A percentile compares a stretch with the other conserved stretches of the same genome.
These are phyloP conservation scores for Heliconius erato DNA, from an alignment of 2,888 invertebrate species.

Conservation along the genomic window DNA sequence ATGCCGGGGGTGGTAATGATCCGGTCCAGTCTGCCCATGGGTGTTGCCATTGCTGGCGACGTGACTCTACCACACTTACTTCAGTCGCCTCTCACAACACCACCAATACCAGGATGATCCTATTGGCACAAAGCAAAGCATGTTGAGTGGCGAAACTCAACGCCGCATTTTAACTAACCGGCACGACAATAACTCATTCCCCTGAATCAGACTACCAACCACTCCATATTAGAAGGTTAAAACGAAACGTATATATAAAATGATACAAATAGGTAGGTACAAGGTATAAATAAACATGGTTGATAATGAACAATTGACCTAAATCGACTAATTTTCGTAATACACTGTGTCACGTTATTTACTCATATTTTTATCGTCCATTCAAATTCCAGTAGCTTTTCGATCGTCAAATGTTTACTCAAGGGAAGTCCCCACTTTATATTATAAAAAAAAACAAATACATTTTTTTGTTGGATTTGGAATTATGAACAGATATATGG, in stretches of 20 bases:
- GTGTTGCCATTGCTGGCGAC: too few species aligned
- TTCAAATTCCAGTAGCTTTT: slow-evolving; percentile 7
- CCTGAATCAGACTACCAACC: neutral
- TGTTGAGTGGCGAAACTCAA: too few species aligned
- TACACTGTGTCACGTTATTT: neutral
- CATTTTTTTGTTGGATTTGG: neutral
- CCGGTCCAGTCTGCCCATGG: too few species aligned
- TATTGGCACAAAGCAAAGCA: too few species aligned
- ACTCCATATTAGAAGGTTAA: neutral
- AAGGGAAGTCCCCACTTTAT: slow-evolving; percentile 1
- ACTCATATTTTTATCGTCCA: slow-evolving; percentile 5
- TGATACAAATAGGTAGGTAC: neutral
- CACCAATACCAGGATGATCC: too few species aligned
- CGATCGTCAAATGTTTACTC: neutral
- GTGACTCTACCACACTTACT: too few species aligned
- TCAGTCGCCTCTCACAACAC: too few species aligned
- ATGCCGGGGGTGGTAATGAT: too few species aligned
- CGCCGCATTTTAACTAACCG: too few species aligned
- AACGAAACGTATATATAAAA: neutral
- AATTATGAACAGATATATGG: too few species aligned
- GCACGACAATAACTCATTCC: too few species aligned
- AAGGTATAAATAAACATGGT: neutral
- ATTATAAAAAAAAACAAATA: too few species aligned
- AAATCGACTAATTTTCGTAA: slow-evolving; percentile 11
- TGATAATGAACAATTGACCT: slow-evolving; percentile 2